A percentile compares a stretch with the other conserved stretches of the same genome.
These are phyloP conservation scores for Coptodon bakossiorum DNA, from an alignment of 2,113 vertebrate species.

Conservation along the genomic window DNA sequence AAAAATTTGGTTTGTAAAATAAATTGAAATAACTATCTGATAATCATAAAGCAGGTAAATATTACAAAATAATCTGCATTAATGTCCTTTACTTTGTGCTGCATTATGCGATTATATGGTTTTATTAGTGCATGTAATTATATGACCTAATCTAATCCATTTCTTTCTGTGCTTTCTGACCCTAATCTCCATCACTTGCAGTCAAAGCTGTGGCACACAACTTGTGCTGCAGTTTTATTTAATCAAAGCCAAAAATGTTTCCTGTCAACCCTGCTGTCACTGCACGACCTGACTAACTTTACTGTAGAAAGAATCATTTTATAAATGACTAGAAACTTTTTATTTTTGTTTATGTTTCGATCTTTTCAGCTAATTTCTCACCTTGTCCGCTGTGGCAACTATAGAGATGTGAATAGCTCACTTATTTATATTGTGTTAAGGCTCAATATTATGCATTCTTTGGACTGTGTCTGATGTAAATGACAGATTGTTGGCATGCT, in stretches of 20 bases:
- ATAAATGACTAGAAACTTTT: background rate
- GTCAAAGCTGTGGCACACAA: background rate
- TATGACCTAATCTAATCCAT: background rate
- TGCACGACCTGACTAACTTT: background rate
- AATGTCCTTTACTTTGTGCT: background rate
- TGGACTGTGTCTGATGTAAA: background rate
- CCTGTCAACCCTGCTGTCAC: background rate
- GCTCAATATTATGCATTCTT: background rate
- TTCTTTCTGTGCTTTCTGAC: background rate
- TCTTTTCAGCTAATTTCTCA: background rate
- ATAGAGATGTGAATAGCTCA: background rate
- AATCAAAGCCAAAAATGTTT: background rate
- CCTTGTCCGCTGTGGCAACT: fast-evolving
- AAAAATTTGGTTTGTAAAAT: background rate
- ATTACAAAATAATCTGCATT: background rate
- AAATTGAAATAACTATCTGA: background rate
- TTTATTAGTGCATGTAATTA: background rate
- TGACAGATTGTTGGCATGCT: background rate
- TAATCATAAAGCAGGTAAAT: background rate
- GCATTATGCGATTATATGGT: background rate
- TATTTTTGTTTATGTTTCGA: background rate
- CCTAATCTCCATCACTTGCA: background rate
- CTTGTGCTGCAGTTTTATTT: background rate
- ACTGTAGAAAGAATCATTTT: background rate
- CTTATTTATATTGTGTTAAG: background rate